phyloP scores from a whole-genome alignment of 2,797 vertebrate species.

The Mormyrus hasselquistii region DNA sequence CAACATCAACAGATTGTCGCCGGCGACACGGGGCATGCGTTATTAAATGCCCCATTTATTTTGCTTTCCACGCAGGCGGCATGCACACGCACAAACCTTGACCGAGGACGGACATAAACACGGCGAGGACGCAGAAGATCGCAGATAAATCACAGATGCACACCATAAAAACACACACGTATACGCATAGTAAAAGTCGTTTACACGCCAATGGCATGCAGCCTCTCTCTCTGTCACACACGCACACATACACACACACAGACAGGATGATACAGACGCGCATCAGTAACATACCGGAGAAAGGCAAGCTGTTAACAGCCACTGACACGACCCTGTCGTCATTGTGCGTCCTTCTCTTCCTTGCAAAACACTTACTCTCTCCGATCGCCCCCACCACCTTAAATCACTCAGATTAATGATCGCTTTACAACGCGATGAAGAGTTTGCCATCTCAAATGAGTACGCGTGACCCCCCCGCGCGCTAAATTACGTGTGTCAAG shows the following conservation, averaged over 20 bases:
- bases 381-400: slow-evolving; percentile 41
- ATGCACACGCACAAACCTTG: not conserved
- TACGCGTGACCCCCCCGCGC: slow-evolving; percentile 42
- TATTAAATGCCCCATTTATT: not conserved
- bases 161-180: not conserved
- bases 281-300: slow-evolving; percentile 1
- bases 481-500: slow-evolving; percentile 14
- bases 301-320: slow-evolving; percentile 19
- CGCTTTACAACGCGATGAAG: slow-evolving; percentile 41
- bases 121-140: not conserved
- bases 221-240: not conserved
- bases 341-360: slow-evolving; percentile 22
- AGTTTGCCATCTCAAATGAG: slow-evolving; percentile 51
- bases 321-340: slow-evolving; percentile 10
- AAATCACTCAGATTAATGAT: slow-evolving; percentile 54
- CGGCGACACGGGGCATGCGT: not conserved
- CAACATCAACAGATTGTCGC: slow-evolving; percentile 1
- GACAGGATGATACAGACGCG: not conserved
- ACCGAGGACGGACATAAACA: slow-evolving; percentile 8
- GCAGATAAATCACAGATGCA: not conserved
- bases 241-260: not conserved
- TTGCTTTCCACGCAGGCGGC: not conserved
- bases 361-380: slow-evolving; percentile 47
- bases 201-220: not conserved
- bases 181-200: not conserved